These are phyloP conservation scores for Kryptopterus vitreolus DNA, from an alignment of 2,797 vertebrate genomes.

Conservation along the genomic window DNA sequence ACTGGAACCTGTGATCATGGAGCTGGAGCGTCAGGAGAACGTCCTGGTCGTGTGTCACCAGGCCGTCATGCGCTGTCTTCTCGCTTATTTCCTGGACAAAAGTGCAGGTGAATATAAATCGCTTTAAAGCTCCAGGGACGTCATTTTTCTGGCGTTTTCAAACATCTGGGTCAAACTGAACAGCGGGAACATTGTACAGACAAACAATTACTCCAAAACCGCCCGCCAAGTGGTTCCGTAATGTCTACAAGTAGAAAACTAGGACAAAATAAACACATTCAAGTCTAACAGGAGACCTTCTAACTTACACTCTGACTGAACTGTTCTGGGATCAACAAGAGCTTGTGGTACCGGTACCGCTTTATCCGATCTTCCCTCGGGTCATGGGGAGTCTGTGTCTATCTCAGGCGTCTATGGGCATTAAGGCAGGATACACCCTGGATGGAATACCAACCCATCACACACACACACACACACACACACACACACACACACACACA, in stretches of 20 bases:
- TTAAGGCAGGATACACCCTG: too few relatives aligned
- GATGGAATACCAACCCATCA: too few relatives aligned
- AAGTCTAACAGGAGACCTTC: background rate
- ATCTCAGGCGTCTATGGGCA: too few relatives aligned
- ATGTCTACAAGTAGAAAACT: background rate
- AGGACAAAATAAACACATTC: too few relatives aligned
- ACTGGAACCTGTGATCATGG: constrained; percentile 94
- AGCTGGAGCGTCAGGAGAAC: constrained; percentile 92
- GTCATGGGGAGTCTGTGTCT: too few relatives aligned
- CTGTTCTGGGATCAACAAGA: too few relatives aligned
- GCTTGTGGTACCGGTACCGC: too few relatives aligned
- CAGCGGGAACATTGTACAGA: background rate
- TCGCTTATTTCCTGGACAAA: constrained; percentile 93
- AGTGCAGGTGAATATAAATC: constrained; percentile 73
- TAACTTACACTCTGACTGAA: too few relatives aligned
- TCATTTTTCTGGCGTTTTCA: background rate
- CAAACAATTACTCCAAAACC: background rate
- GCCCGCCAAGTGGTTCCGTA: background rate
- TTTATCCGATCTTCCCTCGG: too few relatives aligned
- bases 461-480: too few relatives aligned
- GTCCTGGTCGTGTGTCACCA: constrained; percentile 91
- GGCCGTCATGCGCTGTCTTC: constrained; percentile 89
- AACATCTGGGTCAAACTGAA: background rate
- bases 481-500: too few relatives aligned
- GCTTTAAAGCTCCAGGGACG: background rate